These are phyloP conservation scores for Parnassius orleans DNA, from an alignment of 2,888 invertebrate species.

Conservation along the genomic window DNA sequence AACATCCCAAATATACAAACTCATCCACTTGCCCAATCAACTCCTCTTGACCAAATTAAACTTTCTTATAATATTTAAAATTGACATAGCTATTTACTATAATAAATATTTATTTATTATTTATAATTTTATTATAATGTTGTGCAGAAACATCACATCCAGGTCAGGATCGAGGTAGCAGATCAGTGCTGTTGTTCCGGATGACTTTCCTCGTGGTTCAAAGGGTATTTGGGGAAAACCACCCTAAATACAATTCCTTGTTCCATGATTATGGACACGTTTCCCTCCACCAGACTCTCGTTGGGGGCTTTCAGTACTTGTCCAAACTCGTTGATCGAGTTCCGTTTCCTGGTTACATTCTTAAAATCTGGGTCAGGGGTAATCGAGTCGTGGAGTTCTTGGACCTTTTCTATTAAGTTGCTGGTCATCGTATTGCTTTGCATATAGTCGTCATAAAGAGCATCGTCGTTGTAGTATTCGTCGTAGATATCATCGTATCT, in stretches of 20 bases:
- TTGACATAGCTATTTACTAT: too few species aligned
- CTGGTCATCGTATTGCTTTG: constrained; percentile 71
- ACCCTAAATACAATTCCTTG: constrained; percentile 76
- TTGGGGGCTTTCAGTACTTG: constrained; percentile 73
- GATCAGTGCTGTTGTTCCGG: constrained; percentile 67
- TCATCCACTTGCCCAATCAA: too few species aligned
- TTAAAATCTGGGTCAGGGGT: constrained; percentile 62
- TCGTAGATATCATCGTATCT: constrained; percentile 57
- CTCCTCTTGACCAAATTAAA: too few species aligned
- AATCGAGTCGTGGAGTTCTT: constrained; percentile 78
- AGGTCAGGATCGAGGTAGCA: constrained; percentile 79
- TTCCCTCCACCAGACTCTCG: constrained; percentile 72
- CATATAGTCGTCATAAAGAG: constrained; percentile 72
- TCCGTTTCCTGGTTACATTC: constrained; percentile 40
- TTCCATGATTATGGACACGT: constrained; percentile 70
- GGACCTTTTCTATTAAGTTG: constrained; percentile 75
- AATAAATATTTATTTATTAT: too few species aligned
- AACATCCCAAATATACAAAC: too few species aligned
- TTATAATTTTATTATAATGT: too few species aligned
- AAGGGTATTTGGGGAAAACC: constrained; percentile 55
- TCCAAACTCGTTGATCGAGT: constrained; percentile 51
- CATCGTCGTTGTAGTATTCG: constrained; percentile 67
- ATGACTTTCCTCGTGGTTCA: constrained; percentile 53
- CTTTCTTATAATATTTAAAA: too few species aligned
- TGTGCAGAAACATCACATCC: constrained; percentile 80